Conservation (phyloP, 1,140 invertebrate species). For the Drosophila pandora region DNA sequence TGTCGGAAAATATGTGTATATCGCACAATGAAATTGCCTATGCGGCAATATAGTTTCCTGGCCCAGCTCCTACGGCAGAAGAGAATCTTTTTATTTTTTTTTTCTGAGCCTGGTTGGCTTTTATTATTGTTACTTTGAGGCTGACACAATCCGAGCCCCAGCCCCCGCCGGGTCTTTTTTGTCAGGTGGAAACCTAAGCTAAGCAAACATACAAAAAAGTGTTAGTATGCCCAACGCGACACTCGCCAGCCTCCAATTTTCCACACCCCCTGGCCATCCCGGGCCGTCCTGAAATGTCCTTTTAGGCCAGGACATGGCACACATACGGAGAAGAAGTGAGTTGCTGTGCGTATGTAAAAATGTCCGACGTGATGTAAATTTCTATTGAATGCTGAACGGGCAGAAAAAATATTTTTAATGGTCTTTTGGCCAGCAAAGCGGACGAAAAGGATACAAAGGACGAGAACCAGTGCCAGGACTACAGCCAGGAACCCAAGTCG, state of each 20-base stretch:
- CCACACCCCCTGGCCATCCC: slow-evolving; percentile 26
- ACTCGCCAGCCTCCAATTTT: slow-evolving; percentile 27
- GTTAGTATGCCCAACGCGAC: slow-evolving; percentile 74
- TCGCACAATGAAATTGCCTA: slow-evolving; percentile 71
- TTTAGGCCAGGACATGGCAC: slow-evolving; percentile 44
- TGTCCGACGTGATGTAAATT: slow-evolving; percentile 79
- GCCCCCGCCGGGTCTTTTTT: slow-evolving; percentile 27
- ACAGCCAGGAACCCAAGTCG: slow-evolving; percentile 10
- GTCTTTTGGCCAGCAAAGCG: slow-evolving; percentile 58
- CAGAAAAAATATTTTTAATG: slow-evolving; percentile 80
- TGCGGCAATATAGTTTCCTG: slow-evolving; percentile 69
- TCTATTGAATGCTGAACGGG: slow-evolving; percentile 81
- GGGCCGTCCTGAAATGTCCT: slow-evolving; percentile 69
- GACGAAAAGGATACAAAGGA: slow-evolving; percentile 23
- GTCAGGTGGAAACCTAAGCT: slow-evolving; percentile 67
- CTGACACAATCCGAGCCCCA: slow-evolving; percentile 32
- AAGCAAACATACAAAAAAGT: slow-evolving; percentile 72
- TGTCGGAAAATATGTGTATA: slow-evolving; percentile 52
- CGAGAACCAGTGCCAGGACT: too few species aligned
- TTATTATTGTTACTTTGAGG: slow-evolving; percentile 70
- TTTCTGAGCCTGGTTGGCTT: slow-evolving; percentile 26
- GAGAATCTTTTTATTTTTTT: slow-evolving; percentile 9
- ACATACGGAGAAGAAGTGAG: not conserved
- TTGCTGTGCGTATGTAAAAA: slow-evolving; percentile 60
- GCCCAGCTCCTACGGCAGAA: slow-evolving; percentile 17